These are phyloP conservation scores for Penelope pileata DNA, from an alignment of 2,113 vertebrate genomes.

Conservation along the genomic window DNA sequence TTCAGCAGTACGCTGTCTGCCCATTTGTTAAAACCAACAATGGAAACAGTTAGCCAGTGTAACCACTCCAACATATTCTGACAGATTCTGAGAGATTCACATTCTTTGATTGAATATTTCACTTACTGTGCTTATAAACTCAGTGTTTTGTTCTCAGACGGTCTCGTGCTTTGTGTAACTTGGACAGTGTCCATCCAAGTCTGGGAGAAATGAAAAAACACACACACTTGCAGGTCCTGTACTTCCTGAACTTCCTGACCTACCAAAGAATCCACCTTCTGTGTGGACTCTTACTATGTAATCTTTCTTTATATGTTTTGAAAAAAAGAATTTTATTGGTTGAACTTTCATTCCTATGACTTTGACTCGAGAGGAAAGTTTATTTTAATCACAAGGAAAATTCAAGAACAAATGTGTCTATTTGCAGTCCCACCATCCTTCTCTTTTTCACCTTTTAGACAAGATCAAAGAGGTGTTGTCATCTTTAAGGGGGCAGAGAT, in stretches of 20 bases:
- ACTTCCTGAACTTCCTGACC: neutral
- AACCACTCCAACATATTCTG: conserved; percentile 40
- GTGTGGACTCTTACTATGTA: neutral
- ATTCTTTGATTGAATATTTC: conserved; percentile 16
- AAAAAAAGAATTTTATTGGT: neutral
- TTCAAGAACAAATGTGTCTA: neutral
- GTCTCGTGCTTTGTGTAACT: neutral
- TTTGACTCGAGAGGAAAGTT: neutral
- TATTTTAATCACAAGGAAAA: neutral
- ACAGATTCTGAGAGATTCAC: neutral
- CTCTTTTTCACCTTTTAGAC: neutral
- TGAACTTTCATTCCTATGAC: neutral
- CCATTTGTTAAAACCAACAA: conserved; percentile 64
- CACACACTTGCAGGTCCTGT: neutral
- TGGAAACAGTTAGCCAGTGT: conserved; percentile 39
- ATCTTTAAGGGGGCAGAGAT: neutral
- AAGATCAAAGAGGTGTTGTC: neutral
- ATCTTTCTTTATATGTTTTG: neutral
- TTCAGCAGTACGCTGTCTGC: conserved; percentile 64
- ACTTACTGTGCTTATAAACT: neutral
- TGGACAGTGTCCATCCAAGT: neutral
- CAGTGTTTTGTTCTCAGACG: neutral
- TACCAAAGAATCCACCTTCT: neutral
- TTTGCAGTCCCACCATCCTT: neutral
- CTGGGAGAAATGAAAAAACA: neutral